Percentiles rank a stretch among this genome's conserved stretches.
Evolutionary conservation across 2,888 invertebrate genomes (phyloP).

Genomic region (Aphidius colemani): DNA sequence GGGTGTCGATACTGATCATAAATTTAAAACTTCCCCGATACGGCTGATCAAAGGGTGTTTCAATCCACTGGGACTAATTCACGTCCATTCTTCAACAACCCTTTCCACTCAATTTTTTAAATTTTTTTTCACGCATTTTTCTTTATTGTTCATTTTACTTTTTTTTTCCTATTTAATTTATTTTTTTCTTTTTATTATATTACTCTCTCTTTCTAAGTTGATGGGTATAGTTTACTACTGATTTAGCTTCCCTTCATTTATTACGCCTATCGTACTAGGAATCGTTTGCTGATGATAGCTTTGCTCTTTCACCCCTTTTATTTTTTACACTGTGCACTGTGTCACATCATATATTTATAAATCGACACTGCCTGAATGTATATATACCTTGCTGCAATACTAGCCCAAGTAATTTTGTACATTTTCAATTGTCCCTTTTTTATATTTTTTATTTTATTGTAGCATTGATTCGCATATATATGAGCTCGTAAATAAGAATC

Average conservation of each 20-base stretch:
- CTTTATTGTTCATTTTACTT: conserved; percentile 19
- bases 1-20: conserved; percentile 36
- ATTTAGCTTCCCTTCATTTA: background rate
- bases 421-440: background rate
- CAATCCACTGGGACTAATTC: conserved; percentile 50
- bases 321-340: conserved; percentile 1
- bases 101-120: conserved; percentile 21
- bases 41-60: conserved; percentile 41
- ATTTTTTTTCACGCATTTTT: background rate
- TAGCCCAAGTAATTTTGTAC: too few species aligned
- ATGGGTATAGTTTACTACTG: background rate
- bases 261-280: background rate
- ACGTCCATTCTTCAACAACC: conserved; percentile 44
- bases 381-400: too few species aligned
- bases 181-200: conserved; percentile 6
- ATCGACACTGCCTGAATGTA: too few species aligned
- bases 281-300: conserved; percentile 5
- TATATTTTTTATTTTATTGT: conserved; percentile 19
- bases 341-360: too few species aligned
- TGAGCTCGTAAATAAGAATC: conserved; percentile 40
- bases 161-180: conserved; percentile 24
- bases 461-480: conserved; percentile 30
- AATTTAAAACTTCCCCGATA: conserved; percentile 47
- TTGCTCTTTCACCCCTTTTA: conserved; percentile 23
- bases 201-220: conserved; percentile 16